Evolutionary conservation across 2,888 invertebrate genomes (phyloP).

Genomic region (Thymelicus acteon): DNA sequence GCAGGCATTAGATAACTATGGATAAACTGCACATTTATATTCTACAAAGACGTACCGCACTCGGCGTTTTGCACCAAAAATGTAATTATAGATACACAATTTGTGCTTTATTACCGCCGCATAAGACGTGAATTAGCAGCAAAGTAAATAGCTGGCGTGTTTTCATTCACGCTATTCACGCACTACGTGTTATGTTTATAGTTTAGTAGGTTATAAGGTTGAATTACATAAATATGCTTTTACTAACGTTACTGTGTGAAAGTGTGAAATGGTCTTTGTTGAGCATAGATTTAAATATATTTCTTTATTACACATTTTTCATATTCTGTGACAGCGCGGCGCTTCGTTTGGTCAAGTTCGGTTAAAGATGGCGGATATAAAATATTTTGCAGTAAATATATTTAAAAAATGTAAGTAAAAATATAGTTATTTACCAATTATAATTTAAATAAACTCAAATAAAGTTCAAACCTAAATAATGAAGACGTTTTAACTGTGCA

Average conservation of each 20-base stretch:
- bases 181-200: conserved; percentile 69
- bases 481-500: no score
- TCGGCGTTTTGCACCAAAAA: conserved; percentile 29
- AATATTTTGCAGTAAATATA: no score
- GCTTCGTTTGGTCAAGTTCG: no score
- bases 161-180: conserved; percentile 70
- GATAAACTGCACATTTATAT: conserved; percentile 17
- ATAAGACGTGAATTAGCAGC: conserved; percentile 43
- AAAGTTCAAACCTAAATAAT: no score
- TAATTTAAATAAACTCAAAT: no score
- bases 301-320: no score
- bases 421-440: no score
- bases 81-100: conserved; percentile 38
- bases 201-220: conserved; percentile 71
- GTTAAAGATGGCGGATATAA: no score
- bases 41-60: conserved; percentile 24
- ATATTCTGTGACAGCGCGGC: no score
- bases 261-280: conserved; percentile 27
- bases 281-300: no score
- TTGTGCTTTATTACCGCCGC: conserved; percentile 43
- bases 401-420: no score
- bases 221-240: conserved; percentile 44
- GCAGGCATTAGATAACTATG: conserved; percentile 24
- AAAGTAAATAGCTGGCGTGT: conserved; percentile 44
- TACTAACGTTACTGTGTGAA: conserved; percentile 27